Conservation (phyloP, 2,888 invertebrate genomes). For the Lithophane semibrunnea region DNA sequence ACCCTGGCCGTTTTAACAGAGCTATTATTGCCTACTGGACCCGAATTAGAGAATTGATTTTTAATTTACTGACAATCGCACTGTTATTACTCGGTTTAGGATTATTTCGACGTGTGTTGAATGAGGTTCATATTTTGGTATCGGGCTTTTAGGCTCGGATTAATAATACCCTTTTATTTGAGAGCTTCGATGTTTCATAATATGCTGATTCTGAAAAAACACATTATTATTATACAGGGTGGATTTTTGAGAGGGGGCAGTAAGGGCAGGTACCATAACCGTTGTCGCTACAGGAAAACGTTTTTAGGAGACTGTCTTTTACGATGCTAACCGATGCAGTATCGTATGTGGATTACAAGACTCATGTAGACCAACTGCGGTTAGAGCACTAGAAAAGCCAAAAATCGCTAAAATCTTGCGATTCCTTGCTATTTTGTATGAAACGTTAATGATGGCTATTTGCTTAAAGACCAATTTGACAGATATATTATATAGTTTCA, state of each 20-base stretch:
- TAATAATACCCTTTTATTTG: constrained; percentile 3
- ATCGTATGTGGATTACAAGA: background rate
- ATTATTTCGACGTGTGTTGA: constrained; percentile 12
- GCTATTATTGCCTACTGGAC: constrained; percentile 52
- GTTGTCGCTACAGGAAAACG: background rate
- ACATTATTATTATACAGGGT: background rate
- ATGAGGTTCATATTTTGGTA: constrained; percentile 23
- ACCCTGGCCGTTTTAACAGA: constrained; percentile 51
- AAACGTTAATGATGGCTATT: background rate
- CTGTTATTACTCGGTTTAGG: constrained; percentile 25
- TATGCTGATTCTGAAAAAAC: background rate
- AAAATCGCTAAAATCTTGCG: too few relatives aligned
- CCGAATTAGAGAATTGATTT: constrained; percentile 67
- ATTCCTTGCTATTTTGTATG: background rate
- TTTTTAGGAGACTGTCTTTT: background rate
- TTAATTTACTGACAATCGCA: constrained; percentile 61
- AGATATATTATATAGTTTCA: background rate
- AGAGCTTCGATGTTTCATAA: background rate
- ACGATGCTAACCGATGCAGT: background rate
- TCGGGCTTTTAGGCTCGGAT: constrained; percentile 1
- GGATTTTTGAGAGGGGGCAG: background rate
- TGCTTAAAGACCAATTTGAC: background rate
- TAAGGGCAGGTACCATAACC: background rate
- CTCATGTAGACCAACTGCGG: background rate
- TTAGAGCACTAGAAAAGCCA: too few relatives aligned